Conservation (phyloP, 2,888 invertebrate species). For the Drosophila paranaensis region DNA sequence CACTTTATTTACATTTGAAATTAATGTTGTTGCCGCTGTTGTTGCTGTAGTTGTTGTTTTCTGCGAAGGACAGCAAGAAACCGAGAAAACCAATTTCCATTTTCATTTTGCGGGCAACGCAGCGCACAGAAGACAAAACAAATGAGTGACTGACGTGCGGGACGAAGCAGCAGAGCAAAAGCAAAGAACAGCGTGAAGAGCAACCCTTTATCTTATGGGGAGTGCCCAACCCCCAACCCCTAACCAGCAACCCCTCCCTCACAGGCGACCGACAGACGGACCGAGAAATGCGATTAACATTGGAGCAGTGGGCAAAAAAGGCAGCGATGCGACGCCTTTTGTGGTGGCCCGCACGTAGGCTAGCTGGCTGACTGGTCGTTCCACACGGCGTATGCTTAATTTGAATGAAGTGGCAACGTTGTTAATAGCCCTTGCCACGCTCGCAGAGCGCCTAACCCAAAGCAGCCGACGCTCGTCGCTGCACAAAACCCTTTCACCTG, state of each 20-base stretch:
- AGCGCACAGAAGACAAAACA: constrained; percentile 69
- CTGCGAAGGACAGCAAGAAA: constrained; percentile 50
- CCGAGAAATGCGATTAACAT: constrained; percentile 77
- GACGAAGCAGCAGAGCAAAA: constrained; percentile 4
- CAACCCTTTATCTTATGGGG: constrained; percentile 40
- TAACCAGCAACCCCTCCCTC: neutral
- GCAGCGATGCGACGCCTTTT: constrained; percentile 53
- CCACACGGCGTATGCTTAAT: constrained; percentile 69
- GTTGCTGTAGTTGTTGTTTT: constrained; percentile 48
- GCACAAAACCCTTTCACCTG: constrained; percentile 14
- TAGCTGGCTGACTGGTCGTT: constrained; percentile 22
- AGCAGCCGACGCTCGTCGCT: neutral
- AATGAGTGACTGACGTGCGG: constrained; percentile 72
- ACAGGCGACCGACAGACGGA: constrained; percentile 20
- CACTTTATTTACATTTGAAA: constrained; percentile 80
- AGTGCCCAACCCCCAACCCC: neutral
- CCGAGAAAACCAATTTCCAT: constrained; percentile 78
- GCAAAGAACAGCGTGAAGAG: constrained; percentile 14
- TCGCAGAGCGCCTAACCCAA: constrained; percentile 1
- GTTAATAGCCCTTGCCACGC: constrained; percentile 57
- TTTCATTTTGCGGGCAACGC: constrained; percentile 72
- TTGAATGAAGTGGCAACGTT: constrained; percentile 75
- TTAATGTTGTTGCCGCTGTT: constrained; percentile 52
- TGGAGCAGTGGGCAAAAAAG: constrained; percentile 65
- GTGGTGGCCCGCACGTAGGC: constrained; percentile 58